Base-by-base conservation (phyloP, 2,113 vertebrate species). In the Ranitomeya imitator region DNA sequence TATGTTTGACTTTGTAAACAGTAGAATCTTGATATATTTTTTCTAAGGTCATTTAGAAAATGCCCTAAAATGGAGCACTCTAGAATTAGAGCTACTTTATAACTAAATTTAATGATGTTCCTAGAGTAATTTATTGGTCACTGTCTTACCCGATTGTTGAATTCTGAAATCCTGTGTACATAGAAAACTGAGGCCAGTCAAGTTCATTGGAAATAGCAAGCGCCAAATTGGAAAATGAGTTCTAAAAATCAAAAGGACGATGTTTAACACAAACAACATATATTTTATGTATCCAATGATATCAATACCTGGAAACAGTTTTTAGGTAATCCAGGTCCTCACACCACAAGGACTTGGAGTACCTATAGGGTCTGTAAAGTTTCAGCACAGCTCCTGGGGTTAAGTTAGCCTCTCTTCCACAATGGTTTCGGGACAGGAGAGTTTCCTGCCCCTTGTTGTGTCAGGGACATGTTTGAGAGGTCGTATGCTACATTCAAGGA, bases 181-280 rank as follows among this genome's bases (percentile, higher is more conserved):
- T 91, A 23, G 95, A 96, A 90, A 95, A 91, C 52, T 96, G 95
- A n/a, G 95, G 95, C 95, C 95, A 96, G 91, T 96, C 88, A 0
- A 96, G 12, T 86, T 96, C 95, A 0, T 96, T 85, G 0, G 91
- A 92, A 79, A 96, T 89, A 61, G 92, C 92, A 85, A 86, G 26
- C 4, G 93, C 94, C 85, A 96, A 91, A 80, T 91, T 77, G 37
- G 87, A 67, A 92, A 95, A 96, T 0, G 94, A 91, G 78, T 93
- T 92, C 95, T 96, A 91, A 90, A 93, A 0, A 83, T 67, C 3
- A 83, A 54, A 59, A 59, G 16, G 14, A 52, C 2, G 2, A 21
- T 77, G 10, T 51, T 73, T 73, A 31, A 51, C 16, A 9, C 6
- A 79, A 12, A 79, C 19, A 7, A 13, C 6, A 73, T 71, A 71